Base-by-base conservation (phyloP, 1,140 invertebrate species). In the Conus betulinus region DNA sequence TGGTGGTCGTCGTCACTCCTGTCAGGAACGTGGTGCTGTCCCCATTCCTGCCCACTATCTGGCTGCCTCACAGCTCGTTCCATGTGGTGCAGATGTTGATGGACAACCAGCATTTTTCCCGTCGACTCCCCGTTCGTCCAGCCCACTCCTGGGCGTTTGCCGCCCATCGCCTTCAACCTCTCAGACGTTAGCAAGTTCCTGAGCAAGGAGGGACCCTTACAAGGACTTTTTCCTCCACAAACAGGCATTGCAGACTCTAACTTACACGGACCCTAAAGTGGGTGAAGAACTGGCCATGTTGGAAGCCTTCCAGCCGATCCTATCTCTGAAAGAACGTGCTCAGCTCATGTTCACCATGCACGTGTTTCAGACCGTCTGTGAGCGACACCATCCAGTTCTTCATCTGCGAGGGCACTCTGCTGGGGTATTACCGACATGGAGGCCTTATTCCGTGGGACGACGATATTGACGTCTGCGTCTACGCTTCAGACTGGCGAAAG, bases 391-490 rank as follows among this genome's bases (percentile, higher is more conserved):
- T 94, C 76, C 91, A 90, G 10, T 94, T 90, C 67, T 91, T 93
- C 71, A 85, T 94, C 39, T 91, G 92, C 53, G 91, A 91, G 13
- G 94, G 94, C 3, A 91, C 91, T 3, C 86, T 93, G 20, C 85
- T 94, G 23, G 94, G 94, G 63, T 86, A 90, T 17, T 89, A 91
- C 83, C 90, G 93, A 5, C 93, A 94, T 84, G 90, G 90, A 85
- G 93, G 91, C n/a, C 71, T 92, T 6, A 91, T 94, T 63, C 93
- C 93, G 5, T 94, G 93, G 93, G 93, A 94, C 89, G 93, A 94
- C 88, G 93, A 94, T 79, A 84, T 93, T 17, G 93, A 94, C 88
- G 67, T 94, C 6, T 84, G 91, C 25, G 83, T 93, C 17, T 92
- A 91, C 85, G 78, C 53, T 8, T 91, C 90, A 5, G 79, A 93